phyloP scores from a whole-genome alignment of 1,140 invertebrate species.

The Drosophila albomicans region DNA sequence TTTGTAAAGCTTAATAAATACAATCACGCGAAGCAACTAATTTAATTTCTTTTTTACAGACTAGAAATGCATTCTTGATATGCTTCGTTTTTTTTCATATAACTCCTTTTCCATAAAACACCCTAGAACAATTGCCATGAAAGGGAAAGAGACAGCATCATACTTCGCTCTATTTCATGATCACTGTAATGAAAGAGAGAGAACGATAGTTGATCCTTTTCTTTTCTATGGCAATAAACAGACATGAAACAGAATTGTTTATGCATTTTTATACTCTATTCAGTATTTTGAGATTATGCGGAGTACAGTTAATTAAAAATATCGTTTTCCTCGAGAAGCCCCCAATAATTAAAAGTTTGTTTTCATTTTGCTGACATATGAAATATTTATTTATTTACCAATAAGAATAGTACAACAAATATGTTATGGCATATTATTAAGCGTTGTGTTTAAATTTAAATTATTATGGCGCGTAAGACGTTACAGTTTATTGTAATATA shows the following conservation, averaged over 20 bases:
- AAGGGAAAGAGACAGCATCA: conserved; percentile 26
- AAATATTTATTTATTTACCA: too few relatives aligned
- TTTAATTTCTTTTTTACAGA: background rate
- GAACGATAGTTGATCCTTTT: conserved; percentile 4
- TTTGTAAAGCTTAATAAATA: background rate
- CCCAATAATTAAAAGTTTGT: too few relatives aligned
- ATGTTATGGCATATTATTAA: too few relatives aligned
- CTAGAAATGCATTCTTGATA: too few relatives aligned
- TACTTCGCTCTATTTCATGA: conserved; percentile 6
- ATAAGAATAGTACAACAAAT: too few relatives aligned
- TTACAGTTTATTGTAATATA: conserved; percentile 44
- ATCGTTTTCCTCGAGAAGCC: too few relatives aligned
- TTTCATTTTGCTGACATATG: too few relatives aligned
- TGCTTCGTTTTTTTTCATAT: too few relatives aligned
- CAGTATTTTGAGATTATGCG: too few relatives aligned
- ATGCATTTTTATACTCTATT: background rate
- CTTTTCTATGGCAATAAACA: conserved; percentile 2
- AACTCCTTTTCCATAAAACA: background rate
- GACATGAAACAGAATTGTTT: conserved; percentile 9
- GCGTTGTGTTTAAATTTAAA: background rate
- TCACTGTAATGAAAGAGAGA: conserved; percentile 15
- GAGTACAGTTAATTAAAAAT: too few relatives aligned
- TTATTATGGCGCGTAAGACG: conserved; percentile 57
- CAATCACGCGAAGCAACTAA: background rate
- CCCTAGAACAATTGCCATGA: background rate